Evolutionary conservation across 2,113 vertebrate genomes (phyloP).

Genomic region (Engystomops pustulosus): DNA sequence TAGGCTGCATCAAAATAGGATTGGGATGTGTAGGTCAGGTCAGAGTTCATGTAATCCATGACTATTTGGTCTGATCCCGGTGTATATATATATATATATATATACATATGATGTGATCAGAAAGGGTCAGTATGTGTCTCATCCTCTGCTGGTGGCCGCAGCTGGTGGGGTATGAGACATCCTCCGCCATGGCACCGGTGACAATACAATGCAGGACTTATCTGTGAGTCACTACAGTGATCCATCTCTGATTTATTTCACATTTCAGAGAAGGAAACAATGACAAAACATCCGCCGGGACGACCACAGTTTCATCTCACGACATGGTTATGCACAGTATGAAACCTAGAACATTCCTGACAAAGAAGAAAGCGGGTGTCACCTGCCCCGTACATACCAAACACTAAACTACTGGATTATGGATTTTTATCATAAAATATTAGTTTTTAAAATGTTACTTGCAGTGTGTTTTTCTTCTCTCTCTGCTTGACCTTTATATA

Average conservation of each 20-base stretch:
- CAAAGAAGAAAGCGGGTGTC: too few relatives aligned
- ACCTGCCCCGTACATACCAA: too few relatives aligned
- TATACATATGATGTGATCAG: not conserved
- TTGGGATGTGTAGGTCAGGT: too few relatives aligned
- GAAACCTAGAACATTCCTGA: not conserved
- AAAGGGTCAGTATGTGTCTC: not conserved
- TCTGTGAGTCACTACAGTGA: not conserved
- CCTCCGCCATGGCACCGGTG: not conserved
- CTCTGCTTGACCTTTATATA: too few relatives aligned
- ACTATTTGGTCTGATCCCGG: too few relatives aligned
- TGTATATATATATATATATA: too few relatives aligned
- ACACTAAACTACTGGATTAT: too few relatives aligned
- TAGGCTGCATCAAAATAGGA: too few relatives aligned
- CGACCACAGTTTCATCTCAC: not conserved
- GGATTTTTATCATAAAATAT: too few relatives aligned
- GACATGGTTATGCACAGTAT: not conserved
- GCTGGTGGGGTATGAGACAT: not conserved
- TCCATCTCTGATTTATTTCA: not conserved
- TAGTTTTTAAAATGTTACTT: too few relatives aligned
- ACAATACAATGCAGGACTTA: not conserved
- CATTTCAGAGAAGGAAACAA: not conserved
- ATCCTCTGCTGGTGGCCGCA: not conserved
- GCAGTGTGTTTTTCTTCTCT: too few relatives aligned
- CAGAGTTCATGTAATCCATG: too few relatives aligned
- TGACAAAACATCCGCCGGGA: not conserved